phyloP scores from a whole-genome alignment of 2,888 invertebrate genomes.

The Cynaeus angustus region DNA sequence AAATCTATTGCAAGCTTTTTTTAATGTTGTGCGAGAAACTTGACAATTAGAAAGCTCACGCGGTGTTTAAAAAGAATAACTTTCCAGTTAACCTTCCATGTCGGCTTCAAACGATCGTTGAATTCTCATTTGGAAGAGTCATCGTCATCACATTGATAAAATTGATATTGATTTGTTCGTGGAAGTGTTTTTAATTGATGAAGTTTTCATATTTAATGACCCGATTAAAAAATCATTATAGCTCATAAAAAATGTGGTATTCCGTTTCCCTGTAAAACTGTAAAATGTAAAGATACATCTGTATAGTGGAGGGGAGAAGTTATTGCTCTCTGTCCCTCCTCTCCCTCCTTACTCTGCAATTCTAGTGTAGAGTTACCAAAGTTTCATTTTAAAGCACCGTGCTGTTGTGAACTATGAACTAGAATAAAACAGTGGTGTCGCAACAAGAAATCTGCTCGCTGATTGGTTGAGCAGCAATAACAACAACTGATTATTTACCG shows the following conservation, averaged over 20 bases:
- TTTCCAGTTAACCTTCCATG: no score
- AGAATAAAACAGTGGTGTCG: conserved; percentile 7
- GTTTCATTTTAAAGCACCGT: not conserved
- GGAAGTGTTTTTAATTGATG: not conserved
- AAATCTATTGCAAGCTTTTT: no score
- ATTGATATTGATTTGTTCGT: conserved; percentile 7
- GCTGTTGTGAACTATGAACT: not conserved
- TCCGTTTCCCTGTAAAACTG: conserved; percentile 6
- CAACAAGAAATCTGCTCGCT: conserved; percentile 2
- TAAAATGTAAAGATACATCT: conserved; percentile 3
- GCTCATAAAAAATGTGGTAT: conserved; percentile 4
- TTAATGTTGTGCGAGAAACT: no score
- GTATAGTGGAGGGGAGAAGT: conserved; percentile 7
- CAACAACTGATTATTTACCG: conserved; percentile 2
- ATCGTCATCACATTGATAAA: not conserved
- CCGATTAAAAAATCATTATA: not conserved
- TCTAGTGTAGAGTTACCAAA: conserved; percentile 8
- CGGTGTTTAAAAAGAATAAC: no score
- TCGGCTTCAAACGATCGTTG: no score
- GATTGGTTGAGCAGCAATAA: conserved; percentile 12
- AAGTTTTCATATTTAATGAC: not conserved
- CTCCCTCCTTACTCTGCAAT: not conserved
- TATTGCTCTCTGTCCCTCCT: not conserved
- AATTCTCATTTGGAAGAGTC: not conserved
- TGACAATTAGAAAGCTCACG: no score